Conservation (phyloP, 1,140 invertebrate species). For the Schlechtendalia chinensis region DNA sequence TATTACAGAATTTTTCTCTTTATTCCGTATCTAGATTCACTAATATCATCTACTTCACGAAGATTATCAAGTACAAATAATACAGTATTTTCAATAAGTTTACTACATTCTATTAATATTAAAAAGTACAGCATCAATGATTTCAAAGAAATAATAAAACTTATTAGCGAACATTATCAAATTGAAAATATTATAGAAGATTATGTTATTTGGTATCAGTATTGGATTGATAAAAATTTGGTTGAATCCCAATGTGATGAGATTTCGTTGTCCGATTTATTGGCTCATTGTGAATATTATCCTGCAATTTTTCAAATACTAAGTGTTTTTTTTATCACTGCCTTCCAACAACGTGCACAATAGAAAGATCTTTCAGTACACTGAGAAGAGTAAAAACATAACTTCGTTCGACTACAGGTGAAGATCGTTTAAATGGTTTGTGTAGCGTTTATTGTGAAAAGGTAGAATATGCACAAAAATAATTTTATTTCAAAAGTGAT, state of each 20-base stretch:
- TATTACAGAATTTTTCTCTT: neutral
- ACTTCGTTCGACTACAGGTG: too few relatives aligned
- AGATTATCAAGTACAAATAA: neutral
- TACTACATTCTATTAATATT: neutral
- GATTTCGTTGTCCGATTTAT: too few relatives aligned
- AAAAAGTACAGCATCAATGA: neutral
- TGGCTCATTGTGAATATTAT: neutral
- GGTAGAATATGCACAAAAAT: too few relatives aligned
- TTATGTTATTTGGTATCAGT: too few relatives aligned
- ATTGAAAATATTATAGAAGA: neutral
- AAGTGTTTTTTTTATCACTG: too few relatives aligned
- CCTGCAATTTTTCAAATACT: neutral
- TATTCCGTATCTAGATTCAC: neutral
- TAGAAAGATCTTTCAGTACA: too few relatives aligned
- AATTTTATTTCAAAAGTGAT: too few relatives aligned
- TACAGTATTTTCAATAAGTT: neutral
- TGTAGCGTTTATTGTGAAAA: neutral
- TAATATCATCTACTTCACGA: neutral
- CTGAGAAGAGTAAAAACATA: too few relatives aligned
- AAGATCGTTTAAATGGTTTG: neutral
- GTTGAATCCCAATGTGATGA: too few relatives aligned
- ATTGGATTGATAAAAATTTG: too few relatives aligned
- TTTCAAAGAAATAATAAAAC: neutral
- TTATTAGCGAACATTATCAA: neutral
- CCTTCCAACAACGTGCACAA: neutral